Base-by-base conservation (phyloP, 2,888 invertebrate species). In the Anagyrus pseudococci region DNA sequence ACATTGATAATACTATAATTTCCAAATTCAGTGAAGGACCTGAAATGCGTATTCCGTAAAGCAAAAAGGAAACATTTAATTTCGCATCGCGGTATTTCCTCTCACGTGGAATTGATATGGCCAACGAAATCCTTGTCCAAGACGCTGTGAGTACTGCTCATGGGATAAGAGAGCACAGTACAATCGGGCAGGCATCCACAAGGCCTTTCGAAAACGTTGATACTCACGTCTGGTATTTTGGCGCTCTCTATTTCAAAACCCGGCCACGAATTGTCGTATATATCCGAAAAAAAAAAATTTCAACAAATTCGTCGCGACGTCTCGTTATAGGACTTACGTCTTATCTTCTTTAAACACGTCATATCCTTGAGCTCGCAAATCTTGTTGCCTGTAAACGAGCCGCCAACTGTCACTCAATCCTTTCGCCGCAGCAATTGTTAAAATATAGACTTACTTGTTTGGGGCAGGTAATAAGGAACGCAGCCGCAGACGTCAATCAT, bases 171-270 rank as follows among this genome's bases (percentile, higher is more conserved):
- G 69, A 84, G 85, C 56, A 86, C 82, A 68, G 87, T 85, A 68
- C 90, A 90, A 70, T 88, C 88, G 0, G 88, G 86, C 56, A 87
- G 72, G 68, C 90, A 90, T 37, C 79, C 72, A 49, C 86, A 86
- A 8, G 76, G 72, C 53, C 69, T 69, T 6, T 62, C 19, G 6
- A 25, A 4, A 20, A 49, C 26, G 17, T 62, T 23, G 3, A 59
- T 44, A 10, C 59, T 26, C 0, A 26, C 15, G 7, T 37, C 58
- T 37, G 67, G 60, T 20, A 71, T 20, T 4, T 48, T 25, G 1
- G 56, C n/a, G 1, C 53, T 44, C 25, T 55, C 62, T 23, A 71
- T 61, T 52, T 77, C 76, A n/a, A 73, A 33, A 44, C 82, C 81
- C 1, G 84, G 84, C 69, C 83, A 72, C 4, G 84, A 83, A 4